Evolutionary conservation across 2,888 invertebrate genomes (phyloP).

Genomic region (Taphrorychus bicolor): DNA sequence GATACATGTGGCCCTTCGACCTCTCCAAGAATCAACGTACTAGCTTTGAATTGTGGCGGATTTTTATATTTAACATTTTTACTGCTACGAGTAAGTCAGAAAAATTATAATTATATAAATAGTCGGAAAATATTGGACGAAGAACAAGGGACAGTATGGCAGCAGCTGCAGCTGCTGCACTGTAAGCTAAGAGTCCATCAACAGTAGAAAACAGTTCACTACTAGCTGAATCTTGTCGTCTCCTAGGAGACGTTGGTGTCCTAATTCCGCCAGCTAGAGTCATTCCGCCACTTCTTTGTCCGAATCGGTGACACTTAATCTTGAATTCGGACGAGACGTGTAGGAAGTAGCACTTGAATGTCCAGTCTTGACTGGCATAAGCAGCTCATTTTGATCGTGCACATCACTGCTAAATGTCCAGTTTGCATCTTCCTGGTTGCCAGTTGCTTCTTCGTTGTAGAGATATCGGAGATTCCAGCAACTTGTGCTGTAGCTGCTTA

Average conservation of each 20-base stretch:
- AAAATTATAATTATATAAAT: too few relatives aligned
- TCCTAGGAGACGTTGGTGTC: constrained; percentile 65
- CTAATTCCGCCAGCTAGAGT: constrained; percentile 64
- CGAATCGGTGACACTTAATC: constrained; percentile 69
- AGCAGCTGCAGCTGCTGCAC: constrained; percentile 62
- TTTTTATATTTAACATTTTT: too few relatives aligned
- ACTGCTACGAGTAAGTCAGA: too few relatives aligned
- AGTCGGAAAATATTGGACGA: too few relatives aligned
- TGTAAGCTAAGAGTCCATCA: constrained; percentile 70
- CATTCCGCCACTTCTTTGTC: constrained; percentile 72
- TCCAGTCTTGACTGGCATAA: constrained; percentile 61
- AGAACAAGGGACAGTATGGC: too few relatives aligned
- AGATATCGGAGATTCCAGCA: constrained; percentile 70
- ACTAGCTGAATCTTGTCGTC: constrained; percentile 65
- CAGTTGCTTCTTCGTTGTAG: constrained; percentile 57
- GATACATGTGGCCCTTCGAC: too few relatives aligned
- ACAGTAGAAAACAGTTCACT: constrained; percentile 71
- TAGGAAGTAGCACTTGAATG: constrained; percentile 60
- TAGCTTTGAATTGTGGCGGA: too few relatives aligned
- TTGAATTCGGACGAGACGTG: constrained; percentile 64
- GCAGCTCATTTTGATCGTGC: constrained; percentile 68
- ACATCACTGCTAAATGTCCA: constrained; percentile 76
- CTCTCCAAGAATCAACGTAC: too few relatives aligned
- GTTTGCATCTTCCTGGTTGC: constrained; percentile 62
- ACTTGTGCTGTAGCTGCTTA: constrained; percentile 75